Evolutionary conservation across 2,888 invertebrate genomes (phyloP).

Genomic region (Eupithecia insigniata): DNA sequence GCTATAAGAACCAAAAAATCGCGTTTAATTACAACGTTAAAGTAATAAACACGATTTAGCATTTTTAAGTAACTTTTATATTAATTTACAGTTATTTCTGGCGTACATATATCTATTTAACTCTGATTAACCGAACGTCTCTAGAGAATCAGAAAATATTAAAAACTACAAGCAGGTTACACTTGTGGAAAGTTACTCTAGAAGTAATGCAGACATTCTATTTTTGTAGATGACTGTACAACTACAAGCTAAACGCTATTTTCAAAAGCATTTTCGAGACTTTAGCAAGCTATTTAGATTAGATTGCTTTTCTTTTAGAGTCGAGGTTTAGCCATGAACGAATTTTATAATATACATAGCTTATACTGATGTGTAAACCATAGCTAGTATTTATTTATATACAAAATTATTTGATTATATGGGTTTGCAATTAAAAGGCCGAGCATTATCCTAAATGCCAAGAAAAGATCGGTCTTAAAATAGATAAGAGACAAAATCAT

Average conservation of each 20-base stretch:
- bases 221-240: not conserved
- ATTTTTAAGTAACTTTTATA: not conserved
- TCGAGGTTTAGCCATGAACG: not conserved
- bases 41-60: not conserved
- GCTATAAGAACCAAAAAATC: too few species aligned
- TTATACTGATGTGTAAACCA: too few species aligned
- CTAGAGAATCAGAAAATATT: too few species aligned
- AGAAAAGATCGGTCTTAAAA: not conserved
- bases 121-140: too few species aligned
- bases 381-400: too few species aligned
- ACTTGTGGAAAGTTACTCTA: not conserved
- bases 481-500: not conserved
- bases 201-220: not conserved
- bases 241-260: slow-evolving; percentile 10
- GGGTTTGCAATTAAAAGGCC: too few species aligned
- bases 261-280: slow-evolving; percentile 5
- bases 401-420: too few species aligned
- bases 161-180: not conserved
- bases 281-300: slow-evolving; percentile 31
- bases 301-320: slow-evolving; percentile 29
- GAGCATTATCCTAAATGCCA: not conserved
- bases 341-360: not conserved
- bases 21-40: not conserved
- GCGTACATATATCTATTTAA: not conserved
- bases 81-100: not conserved